Conservation (phyloP, 2,888 invertebrate species). For the Protonemura montana region DNA sequence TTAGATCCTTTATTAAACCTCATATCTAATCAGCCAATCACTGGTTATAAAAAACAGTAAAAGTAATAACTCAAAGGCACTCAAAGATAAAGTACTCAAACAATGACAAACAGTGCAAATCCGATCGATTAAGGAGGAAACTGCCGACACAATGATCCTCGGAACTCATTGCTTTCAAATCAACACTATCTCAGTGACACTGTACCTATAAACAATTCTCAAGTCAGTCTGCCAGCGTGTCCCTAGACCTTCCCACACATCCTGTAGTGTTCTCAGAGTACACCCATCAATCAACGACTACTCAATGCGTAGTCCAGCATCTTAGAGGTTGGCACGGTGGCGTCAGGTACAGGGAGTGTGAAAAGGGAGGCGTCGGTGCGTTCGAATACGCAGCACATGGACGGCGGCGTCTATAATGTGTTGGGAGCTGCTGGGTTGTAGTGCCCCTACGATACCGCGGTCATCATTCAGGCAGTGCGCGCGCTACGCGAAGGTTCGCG, state of each 20-base stretch:
- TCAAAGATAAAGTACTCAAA: not conserved
- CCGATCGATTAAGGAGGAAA: not conserved
- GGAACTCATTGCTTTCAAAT: not conserved
- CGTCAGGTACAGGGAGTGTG: too few relatives aligned
- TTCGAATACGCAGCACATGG: too few relatives aligned
- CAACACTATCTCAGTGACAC: not conserved
- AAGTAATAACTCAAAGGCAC: not conserved
- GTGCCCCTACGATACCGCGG: too few relatives aligned
- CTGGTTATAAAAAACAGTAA: not conserved
- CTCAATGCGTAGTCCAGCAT: too few relatives aligned
- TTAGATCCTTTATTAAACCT: not conserved
- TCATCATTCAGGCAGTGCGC: too few relatives aligned
- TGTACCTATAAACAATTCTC: not conserved
- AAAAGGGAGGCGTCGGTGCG: too few relatives aligned
- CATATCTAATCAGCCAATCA: not conserved
- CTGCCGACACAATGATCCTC: not conserved
- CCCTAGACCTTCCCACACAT: not conserved
- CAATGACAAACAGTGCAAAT: not conserved
- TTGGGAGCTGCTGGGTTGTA: too few relatives aligned
- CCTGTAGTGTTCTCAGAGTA: not conserved
- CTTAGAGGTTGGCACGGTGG: too few relatives aligned
- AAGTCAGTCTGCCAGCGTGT: not conserved
- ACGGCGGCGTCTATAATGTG: too few relatives aligned
- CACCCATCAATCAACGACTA: not conserved
- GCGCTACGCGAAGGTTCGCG: too few relatives aligned